Evolutionary conservation across 2,888 invertebrate genomes (phyloP), one percentile per base, ranked within the genome.

Genomic region (Rosalia funebris): DNA sequence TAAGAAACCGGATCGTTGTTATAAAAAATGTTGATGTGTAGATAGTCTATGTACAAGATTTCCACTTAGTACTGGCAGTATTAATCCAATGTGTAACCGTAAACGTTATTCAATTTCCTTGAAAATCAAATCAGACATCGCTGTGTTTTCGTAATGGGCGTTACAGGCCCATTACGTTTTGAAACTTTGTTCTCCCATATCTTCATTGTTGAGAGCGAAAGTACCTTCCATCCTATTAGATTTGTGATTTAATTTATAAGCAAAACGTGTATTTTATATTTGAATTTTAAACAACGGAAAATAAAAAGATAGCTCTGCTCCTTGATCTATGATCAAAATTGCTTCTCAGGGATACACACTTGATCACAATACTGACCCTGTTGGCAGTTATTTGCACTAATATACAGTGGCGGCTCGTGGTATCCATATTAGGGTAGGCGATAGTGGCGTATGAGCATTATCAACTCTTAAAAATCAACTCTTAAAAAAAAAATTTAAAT

Each of bases 1-100:
- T 79, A 77, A 52, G 55, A 12, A 3, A 14, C 37, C 11, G 16
- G 11, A n/a, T 12, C 25, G 11, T 3, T 10, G 34, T 34, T 34
- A 50, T 9, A 50, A 25, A 48, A 37, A 14, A 17, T 31, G 37
- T 48, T 19, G 48, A n/a, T 48, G 31, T 39, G 20, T 39, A 20
- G 45, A 25, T 37, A 37, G 20, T 50, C 37, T 50, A 39, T 20
- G 14, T n/a, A 34, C 12, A 14, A 45, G 45, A 19, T 19, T 42
- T n/a, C 7, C 2, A 11, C 2, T n/a, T 3, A 34, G 34, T 34
- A 34, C 10, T 34, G 10, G 2, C 34, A 34, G 10, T 34, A 34
- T 34, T n/a, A 34, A 11, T 34, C 34, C 5, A 3, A n/a, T 34
- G 3, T 34, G 11, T 34, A 11, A 34, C 3, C 11, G 11, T 11